phyloP scores from a whole-genome alignment of 2,888 invertebrate species.

The Blastobasis adustella region DNA sequence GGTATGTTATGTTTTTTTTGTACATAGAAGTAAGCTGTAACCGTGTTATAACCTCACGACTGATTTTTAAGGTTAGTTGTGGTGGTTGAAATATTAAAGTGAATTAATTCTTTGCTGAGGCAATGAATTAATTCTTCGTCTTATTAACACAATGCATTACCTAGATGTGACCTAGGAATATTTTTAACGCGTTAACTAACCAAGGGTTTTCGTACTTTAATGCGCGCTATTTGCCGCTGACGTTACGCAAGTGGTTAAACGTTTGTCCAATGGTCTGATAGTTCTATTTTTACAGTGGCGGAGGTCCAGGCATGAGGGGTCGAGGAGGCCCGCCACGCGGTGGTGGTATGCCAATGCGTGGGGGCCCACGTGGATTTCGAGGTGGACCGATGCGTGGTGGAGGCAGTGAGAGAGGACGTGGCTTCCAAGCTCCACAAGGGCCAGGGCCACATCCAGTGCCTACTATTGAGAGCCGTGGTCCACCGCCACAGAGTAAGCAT shows the following conservation, averaged over 20 bases:
- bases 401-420: slow-evolving; percentile 58
- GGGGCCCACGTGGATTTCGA: slow-evolving; percentile 37
- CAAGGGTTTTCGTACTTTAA: not conserved
- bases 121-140: too few species aligned
- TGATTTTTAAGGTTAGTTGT: too few species aligned
- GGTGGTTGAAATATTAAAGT: too few species aligned
- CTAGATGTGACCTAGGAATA: not conserved
- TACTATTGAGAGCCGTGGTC: slow-evolving; percentile 60
- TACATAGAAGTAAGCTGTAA: not conserved
- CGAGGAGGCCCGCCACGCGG: slow-evolving; percentile 53
- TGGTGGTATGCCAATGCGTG: slow-evolving; percentile 26
- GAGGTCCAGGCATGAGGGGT: slow-evolving; percentile 61
- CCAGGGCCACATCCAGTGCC: slow-evolving; percentile 68
- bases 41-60: not conserved
- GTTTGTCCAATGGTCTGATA: too few species aligned
- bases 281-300: slow-evolving; percentile 19
- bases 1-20: slow-evolving; percentile 31
- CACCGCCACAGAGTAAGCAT: slow-evolving; percentile 50
- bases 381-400: slow-evolving; percentile 62
- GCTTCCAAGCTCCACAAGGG: slow-evolving; percentile 60
- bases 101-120: too few species aligned
- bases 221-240: not conserved
- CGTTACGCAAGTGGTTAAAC: not conserved
- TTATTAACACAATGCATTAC: not conserved
- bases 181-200: too few species aligned